phyloP scores from a whole-genome alignment of 2,797 vertebrate species.

The Monodelphis domestica region DNA sequence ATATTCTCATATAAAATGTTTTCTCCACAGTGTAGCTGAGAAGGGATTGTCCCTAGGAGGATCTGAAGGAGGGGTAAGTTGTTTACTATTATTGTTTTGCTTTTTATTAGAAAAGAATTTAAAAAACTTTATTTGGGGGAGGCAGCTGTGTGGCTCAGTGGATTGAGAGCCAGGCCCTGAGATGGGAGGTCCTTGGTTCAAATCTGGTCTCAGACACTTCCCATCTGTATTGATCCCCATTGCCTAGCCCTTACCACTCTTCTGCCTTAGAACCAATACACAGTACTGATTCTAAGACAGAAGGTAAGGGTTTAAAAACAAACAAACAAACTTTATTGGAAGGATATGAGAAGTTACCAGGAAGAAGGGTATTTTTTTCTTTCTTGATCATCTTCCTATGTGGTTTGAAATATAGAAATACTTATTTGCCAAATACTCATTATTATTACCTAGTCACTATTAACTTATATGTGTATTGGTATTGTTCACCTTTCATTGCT shows the following conservation, averaged over 20 bases:
- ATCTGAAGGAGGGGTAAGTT: constrained; percentile 95
- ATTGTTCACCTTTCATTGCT: not conserved
- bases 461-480: not conserved
- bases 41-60: constrained; percentile 94
- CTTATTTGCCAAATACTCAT: not conserved
- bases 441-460: not conserved
- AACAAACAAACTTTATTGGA: not conserved
- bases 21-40: constrained; percentile 92
- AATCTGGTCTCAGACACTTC: too few species aligned
- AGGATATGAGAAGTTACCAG: not conserved
- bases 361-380: not conserved
- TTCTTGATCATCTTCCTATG: not conserved
- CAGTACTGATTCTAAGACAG: too few species aligned
- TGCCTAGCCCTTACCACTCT: too few species aligned
- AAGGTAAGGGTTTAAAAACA: too few species aligned
- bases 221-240: too few species aligned
- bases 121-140: not conserved
- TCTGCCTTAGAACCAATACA: too few species aligned
- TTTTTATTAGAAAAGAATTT: constrained; percentile 48
- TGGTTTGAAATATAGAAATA: not conserved
- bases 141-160: too few species aligned
- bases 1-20: constrained; percentile 74
- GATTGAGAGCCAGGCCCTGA: too few species aligned
- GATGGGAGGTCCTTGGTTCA: too few species aligned
- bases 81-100: constrained; percentile 64